Evolutionary conservation across 1,140 invertebrate genomes (phyloP), one percentile per base, ranked within the genome.

Genomic region (Macrocentrus cingulum): DNA sequence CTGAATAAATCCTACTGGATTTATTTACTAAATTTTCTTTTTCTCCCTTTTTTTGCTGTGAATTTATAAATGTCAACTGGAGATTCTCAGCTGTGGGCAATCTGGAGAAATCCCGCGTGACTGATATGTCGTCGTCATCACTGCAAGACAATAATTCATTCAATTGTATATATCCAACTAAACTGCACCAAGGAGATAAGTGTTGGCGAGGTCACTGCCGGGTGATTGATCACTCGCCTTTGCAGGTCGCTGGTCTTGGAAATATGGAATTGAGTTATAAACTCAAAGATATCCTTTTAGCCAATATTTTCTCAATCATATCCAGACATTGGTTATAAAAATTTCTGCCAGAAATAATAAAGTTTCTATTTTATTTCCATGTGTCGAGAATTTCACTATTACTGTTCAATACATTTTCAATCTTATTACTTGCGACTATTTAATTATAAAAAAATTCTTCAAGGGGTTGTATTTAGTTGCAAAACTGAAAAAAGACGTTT

Each of bases 191-290:
- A 19, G 39, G 9, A 54, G 51, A 54, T 54, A 54, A 54, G 41
- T 54, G 51, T 25, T 32, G 25, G 46, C 7, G 41, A 48, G 25
- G 32, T 48, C 44, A 22, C 16, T 22, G 45, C 11, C 25, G 44
- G n/a, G 48, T 48, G 54, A 56, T 56, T 34, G 23, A 56, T 56
- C 54, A 56, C 29, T 16, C 29, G 9, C 37, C 34, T 34, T 20
- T 25, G n/a, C 16, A 22, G 37, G n/a, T 3, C 23, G 41, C 48
- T 20, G 9, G 3, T 20, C 18, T 16, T 46, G 48, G 36, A 32
- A 56, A 56, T 39, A 52, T 39, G 16, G 34, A 48, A 56, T 37
- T 23, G 32, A 32, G 18, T 32, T 49, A 49, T 29, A 49, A 49
- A 49, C 11, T 32, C 7, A 8, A 19, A 22, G 15, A 29, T 29